A percentile compares a stretch with the other conserved stretches of the same genome.
Evolutionary conservation across 2,113 vertebrate species (phyloP).

Genomic region (Rhynchomys soricoides): DNA sequence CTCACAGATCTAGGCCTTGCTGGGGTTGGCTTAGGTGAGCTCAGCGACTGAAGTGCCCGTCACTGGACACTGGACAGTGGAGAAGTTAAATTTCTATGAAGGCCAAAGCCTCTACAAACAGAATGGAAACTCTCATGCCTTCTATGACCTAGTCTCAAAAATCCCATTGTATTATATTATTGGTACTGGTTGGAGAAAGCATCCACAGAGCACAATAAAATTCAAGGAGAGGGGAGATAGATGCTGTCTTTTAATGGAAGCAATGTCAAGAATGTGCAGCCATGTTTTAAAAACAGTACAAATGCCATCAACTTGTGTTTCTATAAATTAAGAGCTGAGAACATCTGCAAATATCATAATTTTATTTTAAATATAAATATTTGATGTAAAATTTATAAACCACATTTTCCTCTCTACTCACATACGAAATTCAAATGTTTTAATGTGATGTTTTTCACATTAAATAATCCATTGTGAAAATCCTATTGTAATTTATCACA

Average conservation of each 20-base stretch:
- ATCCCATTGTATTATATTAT: neutral
- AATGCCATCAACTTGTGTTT: neutral
- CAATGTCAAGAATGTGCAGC: neutral
- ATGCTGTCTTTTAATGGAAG: neutral
- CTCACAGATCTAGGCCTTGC: neutral
- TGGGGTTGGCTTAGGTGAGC: neutral
- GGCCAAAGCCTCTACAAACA: neutral
- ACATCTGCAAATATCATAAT: neutral
- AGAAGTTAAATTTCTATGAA: neutral
- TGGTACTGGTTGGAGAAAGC: neutral
- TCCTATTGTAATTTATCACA: neutral
- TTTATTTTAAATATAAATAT: neutral
- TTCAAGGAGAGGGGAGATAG: neutral
- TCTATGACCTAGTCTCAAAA: neutral
- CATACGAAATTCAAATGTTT: constrained; percentile 7
- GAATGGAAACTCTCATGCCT: neutral
- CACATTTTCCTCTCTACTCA: neutral
- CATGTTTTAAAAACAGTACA: neutral
- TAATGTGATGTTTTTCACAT: neutral
- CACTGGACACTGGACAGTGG: neutral
- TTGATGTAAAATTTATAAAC: constrained; percentile 4
- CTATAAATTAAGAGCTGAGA: neutral
- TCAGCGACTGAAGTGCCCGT: too few relatives aligned
- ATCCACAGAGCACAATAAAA: neutral
- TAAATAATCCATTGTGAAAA: neutral